phyloP scores from a whole-genome alignment of 2,113 vertebrate species.

The Anarrhichthys ocellatus region DNA sequence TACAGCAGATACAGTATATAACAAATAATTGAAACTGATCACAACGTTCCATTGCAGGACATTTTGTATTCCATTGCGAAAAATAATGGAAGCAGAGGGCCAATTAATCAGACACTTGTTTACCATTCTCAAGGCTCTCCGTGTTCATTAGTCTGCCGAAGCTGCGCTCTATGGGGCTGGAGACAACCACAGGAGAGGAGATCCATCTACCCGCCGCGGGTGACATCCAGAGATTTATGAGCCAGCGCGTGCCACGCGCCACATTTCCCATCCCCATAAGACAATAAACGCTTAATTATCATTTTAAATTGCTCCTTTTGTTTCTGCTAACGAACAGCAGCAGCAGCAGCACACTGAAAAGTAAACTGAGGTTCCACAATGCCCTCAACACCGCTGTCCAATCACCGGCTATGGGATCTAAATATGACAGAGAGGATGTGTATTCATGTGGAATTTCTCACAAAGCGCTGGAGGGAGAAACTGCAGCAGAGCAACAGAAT shows the following conservation, averaged over 20 bases:
- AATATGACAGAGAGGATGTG: slow-evolving; percentile 34
- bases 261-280: slow-evolving; percentile 77
- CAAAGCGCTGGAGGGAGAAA: slow-evolving; percentile 21
- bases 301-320: slow-evolving; percentile 82
- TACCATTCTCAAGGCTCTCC: slow-evolving; percentile 76
- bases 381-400: slow-evolving; percentile 54
- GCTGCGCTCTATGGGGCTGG: slow-evolving; percentile 66
- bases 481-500: slow-evolving; percentile 31
- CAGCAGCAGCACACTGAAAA: slow-evolving; percentile 66
- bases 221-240: slow-evolving; percentile 82
- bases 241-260: slow-evolving; percentile 56
- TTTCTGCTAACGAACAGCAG: slow-evolving; percentile 63
- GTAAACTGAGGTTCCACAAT: slow-evolving; percentile 64
- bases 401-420: slow-evolving; percentile 31
- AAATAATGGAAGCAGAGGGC: slow-evolving; percentile 72
- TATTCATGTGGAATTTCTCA: slow-evolving; percentile 37
- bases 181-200: slow-evolving; percentile 74
- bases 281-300: slow-evolving; percentile 83
- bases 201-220: slow-evolving; percentile 76
- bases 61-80: slow-evolving; percentile 63
- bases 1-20: neutral
- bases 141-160: slow-evolving; percentile 79
- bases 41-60: slow-evolving; percentile 47
- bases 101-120: slow-evolving; percentile 85
- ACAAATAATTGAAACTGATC: slow-evolving; percentile 53